Base-by-base conservation (phyloP, 2,888 invertebrate species). In the Gortyna flavago region DNA sequence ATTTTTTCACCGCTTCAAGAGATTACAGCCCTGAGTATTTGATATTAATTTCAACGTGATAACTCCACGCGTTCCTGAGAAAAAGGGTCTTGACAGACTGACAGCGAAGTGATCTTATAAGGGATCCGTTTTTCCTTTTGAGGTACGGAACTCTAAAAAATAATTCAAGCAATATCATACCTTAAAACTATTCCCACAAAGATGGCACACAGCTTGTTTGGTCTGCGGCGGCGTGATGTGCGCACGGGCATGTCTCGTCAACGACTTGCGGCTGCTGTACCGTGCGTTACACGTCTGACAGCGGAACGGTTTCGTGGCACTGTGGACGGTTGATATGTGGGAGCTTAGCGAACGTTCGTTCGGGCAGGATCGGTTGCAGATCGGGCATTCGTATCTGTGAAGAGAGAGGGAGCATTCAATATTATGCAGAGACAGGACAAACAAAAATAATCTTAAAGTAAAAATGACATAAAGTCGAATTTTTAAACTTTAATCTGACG, bases 141-240 rank as follows among this genome's bases (percentile, higher is more conserved):
- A 21, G 18, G 7, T 48, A 21, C 7, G 48, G 48, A 21, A 21
- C 21, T 21, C 25, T 21, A 51, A 51, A 51, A 59, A 32, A 8
- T 44, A 1, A 18, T 18, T 61, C 61, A 21, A 62, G 21, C 21
- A 21, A 62, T 62, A 35, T 5, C 25, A 66, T 70, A 70, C 96
- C 94, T 95, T 95, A 80, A 95, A 96, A 38, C 85, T 90, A 3
- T 87, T 92, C 0, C 96, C 96, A 38, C 96, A 96, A 0, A 93
- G 74, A 61, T 95, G 94, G 41, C 96, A 96, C 0, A 95, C 88
- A 0, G 92, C 93, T 4, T 83, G 48, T 25, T 86, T 87, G 0
- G 69, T 68, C 0, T 77, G 77, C 0, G 71, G 38, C 0, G 79
- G 79, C 1, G 67, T 68, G 0, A 72, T 85, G 62, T 93, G 94